Conservation (phyloP, 2,888 invertebrate genomes). For the Periphyllus acericola region DNA sequence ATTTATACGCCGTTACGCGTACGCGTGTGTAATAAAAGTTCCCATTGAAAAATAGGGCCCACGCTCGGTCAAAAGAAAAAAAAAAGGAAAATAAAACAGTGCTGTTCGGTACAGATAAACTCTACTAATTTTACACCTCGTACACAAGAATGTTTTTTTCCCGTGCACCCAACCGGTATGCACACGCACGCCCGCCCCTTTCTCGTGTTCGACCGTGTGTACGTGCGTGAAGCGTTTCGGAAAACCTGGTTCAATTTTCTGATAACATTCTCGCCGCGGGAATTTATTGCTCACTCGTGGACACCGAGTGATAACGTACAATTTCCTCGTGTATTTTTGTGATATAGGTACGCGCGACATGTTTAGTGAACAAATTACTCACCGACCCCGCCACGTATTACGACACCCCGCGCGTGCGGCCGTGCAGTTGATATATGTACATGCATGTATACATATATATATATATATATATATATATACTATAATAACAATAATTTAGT, state of each 20-base stretch:
- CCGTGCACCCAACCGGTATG: background rate
- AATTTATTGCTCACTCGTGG: conserved; percentile 53
- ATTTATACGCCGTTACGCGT: background rate
- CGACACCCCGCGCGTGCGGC: no score
- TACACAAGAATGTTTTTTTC: conserved; percentile 52
- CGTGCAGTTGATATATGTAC: no score
- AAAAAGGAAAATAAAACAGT: background rate
- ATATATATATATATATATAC: no score
- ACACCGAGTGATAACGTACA: conserved; percentile 53
- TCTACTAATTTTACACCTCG: conserved; percentile 59
- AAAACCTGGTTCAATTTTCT: conserved; percentile 51
- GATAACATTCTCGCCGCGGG: conserved; percentile 40
- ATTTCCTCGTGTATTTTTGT: conserved; percentile 42
- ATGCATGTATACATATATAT: no score
- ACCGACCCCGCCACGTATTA: background rate
- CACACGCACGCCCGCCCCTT: background rate
- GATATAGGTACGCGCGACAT: conserved; percentile 32
- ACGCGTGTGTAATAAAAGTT: background rate
- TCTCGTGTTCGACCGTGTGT: background rate
- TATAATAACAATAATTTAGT: background rate
- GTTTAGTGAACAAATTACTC: conserved; percentile 46
- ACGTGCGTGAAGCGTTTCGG: conserved; percentile 19
- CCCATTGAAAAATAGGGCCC: background rate
- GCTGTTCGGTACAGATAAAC: conserved; percentile 57
- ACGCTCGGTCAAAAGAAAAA: background rate